Evolutionary conservation across 2,888 invertebrate genomes (phyloP), one percentile per base, ranked within the genome.

Genomic region (Amblyjoppa fuscipennis): DNA sequence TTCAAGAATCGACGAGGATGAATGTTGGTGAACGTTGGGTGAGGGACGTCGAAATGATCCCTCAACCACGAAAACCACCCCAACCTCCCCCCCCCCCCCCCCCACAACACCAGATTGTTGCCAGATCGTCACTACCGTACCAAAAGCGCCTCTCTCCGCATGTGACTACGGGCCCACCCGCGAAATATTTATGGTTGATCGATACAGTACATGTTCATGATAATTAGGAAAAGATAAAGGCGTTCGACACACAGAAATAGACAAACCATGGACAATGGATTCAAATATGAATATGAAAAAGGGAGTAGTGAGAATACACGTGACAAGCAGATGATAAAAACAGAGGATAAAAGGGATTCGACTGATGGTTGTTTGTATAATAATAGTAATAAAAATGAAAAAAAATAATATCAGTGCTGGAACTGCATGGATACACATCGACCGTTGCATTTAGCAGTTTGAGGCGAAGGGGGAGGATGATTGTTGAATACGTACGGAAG

Each of bases 21-120:
- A 76, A 68, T 71, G 85, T 85, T 80, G 88, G 69, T 73, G 71
- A 76, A 76, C 51, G 68, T 83, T n/a, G 56, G 56, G 31, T 66
- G 73, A 59, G 81, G 66, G 66, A 66, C 74, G 69, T 59, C 74
- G 74, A 59, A 75, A 61, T 69, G 59, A 70, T 81, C 75, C 69
- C 59, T 61, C 61, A 59, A 59, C 59, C 56, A 69, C 61, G 61
- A 70, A 59, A 28, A 59, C 49, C 61, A 49, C 20, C 69, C 9
- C 59, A 13, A 28, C 49, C 45, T 13, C 56, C 28, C 68, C 28
- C 1, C 3, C 76, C 64, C 38, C n/a, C 34, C 20, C 64, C 38
- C 68, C 41, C 69, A 7, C 13, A 66, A 73, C 71, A 71, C 80
- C 45, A 49, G 45, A 16, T 49, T 49, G 45, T 49, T 49, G 45